Percentiles rank a stretch among this genome's conserved stretches.
Evolutionary conservation across 2,888 invertebrate genomes (phyloP).

Genomic region (Agrilus cyanescens): DNA sequence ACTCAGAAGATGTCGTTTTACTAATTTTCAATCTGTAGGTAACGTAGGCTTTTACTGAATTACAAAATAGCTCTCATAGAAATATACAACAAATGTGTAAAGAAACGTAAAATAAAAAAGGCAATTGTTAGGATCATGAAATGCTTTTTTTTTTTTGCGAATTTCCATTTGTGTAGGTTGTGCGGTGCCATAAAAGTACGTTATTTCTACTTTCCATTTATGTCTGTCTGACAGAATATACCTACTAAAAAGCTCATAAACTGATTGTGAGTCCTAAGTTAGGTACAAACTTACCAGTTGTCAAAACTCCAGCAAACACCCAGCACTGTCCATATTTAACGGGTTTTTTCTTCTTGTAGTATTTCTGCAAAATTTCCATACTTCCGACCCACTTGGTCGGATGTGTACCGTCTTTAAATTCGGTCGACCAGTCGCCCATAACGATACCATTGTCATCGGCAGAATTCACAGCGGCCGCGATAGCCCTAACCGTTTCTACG

Average conservation of each 20-base stretch:
- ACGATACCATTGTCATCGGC: slow-evolving; percentile 79
- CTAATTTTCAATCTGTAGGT: too few relatives aligned
- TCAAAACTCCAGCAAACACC: slow-evolving; percentile 85
- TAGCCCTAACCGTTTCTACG: slow-evolving; percentile 59
- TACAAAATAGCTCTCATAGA: too few relatives aligned
- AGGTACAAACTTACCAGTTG: slow-evolving; percentile 57
- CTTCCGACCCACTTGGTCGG: slow-evolving; percentile 89
- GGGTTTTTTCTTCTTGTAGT: slow-evolving; percentile 68
- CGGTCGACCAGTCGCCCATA: slow-evolving; percentile 79
- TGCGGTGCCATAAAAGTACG: too few relatives aligned
- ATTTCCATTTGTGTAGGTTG: too few relatives aligned
- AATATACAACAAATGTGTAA: too few relatives aligned
- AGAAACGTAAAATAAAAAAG: too few relatives aligned
- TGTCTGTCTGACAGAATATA: background rate
- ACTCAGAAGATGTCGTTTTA: too few relatives aligned
- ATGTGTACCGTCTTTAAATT: slow-evolving; percentile 72
- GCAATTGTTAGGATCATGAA: too few relatives aligned
- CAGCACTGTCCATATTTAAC: slow-evolving; percentile 94
- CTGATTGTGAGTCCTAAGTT: background rate
- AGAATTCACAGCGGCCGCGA: slow-evolving; percentile 82
- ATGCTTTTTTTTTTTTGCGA: too few relatives aligned
- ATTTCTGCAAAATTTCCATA: slow-evolving; percentile 72
- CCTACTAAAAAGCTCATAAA: background rate
- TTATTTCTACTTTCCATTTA: too few relatives aligned
- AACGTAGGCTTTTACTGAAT: too few relatives aligned